phyloP scores from a whole-genome alignment of 64 coral and sea anemone species.

The Porites lutea region DNA sequence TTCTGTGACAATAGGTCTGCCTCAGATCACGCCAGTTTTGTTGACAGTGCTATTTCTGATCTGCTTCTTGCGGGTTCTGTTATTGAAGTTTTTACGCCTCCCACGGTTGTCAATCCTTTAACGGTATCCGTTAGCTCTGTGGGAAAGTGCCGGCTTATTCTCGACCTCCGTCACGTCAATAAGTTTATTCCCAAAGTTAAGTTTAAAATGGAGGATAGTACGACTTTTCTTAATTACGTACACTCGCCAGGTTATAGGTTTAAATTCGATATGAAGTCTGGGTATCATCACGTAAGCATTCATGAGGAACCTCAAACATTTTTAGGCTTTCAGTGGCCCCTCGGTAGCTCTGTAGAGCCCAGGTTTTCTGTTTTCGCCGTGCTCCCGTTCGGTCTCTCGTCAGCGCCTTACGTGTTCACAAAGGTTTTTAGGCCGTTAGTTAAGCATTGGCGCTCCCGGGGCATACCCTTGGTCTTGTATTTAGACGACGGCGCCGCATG shows the following conservation, averaged over 20 bases:
- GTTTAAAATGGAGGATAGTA: conserved; percentile 70
- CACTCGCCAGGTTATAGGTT: background rate
- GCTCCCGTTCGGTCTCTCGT: too few relatives aligned
- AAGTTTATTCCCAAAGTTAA: conserved; percentile 61
- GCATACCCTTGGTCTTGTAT: background rate
- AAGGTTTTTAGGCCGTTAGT: too few relatives aligned
- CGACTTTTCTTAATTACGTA: conserved; percentile 35
- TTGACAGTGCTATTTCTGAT: background rate
- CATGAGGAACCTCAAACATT: background rate
- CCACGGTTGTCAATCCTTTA: conserved; percentile 64
- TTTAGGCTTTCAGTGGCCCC: too few relatives aligned
- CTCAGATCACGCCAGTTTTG: background rate
- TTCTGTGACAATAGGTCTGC: background rate
- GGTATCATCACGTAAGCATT: conserved; percentile 50
- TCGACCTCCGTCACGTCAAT: conserved; percentile 64
- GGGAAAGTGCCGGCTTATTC: conserved; percentile 41
- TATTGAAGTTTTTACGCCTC: background rate
- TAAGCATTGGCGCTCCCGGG: too few relatives aligned
- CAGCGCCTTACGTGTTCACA: too few relatives aligned
- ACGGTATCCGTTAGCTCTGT: conserved; percentile 44
- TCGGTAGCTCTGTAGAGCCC: too few relatives aligned
- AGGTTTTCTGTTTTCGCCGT: too few relatives aligned
- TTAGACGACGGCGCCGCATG: background rate
- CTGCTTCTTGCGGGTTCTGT: background rate
- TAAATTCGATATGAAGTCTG: conserved; percentile 69